Base-by-base conservation (phyloP, 1,140 invertebrate genomes). In the Aporrectodea caliginosa region DNA sequence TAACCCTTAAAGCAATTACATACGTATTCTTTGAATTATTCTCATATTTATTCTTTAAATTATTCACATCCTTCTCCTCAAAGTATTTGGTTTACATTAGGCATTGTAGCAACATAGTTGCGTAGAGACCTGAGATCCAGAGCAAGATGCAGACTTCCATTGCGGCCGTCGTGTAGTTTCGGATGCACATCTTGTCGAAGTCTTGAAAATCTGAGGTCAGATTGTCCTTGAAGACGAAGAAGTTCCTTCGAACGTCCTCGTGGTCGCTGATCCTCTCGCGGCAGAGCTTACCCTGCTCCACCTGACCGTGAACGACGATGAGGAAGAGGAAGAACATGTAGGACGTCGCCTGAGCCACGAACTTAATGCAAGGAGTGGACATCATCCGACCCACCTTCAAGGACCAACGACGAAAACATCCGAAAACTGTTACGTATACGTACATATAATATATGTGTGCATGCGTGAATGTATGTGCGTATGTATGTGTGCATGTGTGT, bases 321-420 rank as follows among this genome's bases (percentile, higher is more conserved):
- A 92, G 86, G 0, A 90, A 82, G 0, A 93, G 88, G 83, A 93
- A 92, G 27, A 92, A 84, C 0, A 91, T 71, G 81, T 92, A 93
- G n/a, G 90, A 90, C 16, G 91, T 89, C 1, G 90, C 87, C 69
- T 90, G 90, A 33, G 84, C 84, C 34, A 88, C 85, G 72, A 88
- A 87, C 82, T 87, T 88, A 0, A 88, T 84, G 79, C 85, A 86
- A 1, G 87, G 87, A 69, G 83, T 84, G 6, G 81, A 78, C 43
- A 87, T 83, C 58, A 87, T 84, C 29, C 81, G 80, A 0, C 85
- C 84, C 33, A 85, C 69, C 87, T 88, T 80, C n/a, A 77, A 35
- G 22, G 6, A 22, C 6, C 43, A 58, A 22, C 43, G 43, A 58
- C 43, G 43, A 58, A 6, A 58, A 58, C 43, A 58, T 22, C 22